These are phyloP conservation scores for Labeo calbasu DNA, from an alignment of 2,797 vertebrate genomes.

Conservation along the genomic window DNA sequence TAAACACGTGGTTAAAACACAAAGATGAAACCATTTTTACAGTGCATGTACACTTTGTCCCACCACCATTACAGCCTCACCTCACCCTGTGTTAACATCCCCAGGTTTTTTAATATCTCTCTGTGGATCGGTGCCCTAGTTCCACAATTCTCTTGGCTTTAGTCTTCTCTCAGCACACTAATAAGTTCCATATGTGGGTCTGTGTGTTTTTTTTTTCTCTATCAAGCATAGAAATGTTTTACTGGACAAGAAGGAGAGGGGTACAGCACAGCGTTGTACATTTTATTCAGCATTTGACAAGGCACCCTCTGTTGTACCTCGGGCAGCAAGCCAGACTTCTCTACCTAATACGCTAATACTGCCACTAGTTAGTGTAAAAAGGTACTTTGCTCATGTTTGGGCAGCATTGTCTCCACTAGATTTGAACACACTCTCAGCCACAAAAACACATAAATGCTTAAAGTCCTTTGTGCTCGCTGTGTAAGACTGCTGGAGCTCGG, in stretches of 20 bases:
- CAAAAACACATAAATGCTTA: constrained; percentile 50
- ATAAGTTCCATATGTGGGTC: constrained; percentile 86
- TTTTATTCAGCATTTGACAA: constrained; percentile 88
- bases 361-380: constrained; percentile 72
- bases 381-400: constrained; percentile 58
- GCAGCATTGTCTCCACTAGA: constrained; percentile 53
- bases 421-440: constrained; percentile 42
- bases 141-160: constrained; percentile 70
- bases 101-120: constrained; percentile 40
- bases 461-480: constrained; percentile 49
- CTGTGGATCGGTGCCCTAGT: constrained; percentile 25
- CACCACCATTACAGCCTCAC: background rate
- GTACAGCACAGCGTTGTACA: constrained; percentile 81
- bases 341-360: constrained; percentile 79
- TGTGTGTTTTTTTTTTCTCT: constrained; percentile 63
- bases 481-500: constrained; percentile 34
- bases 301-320: constrained; percentile 86
- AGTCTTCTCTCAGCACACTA: constrained; percentile 78
- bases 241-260: constrained; percentile 76
- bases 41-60: background rate
- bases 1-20: background rate
- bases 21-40: background rate
- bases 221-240: constrained; percentile 77
- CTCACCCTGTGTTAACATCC: constrained; percentile 36
- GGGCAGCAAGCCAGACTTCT: constrained; percentile 81